These are phyloP conservation scores for Eristalis arbustorum DNA, from an alignment of 2,888 invertebrate species.

Conservation along the genomic window DNA sequence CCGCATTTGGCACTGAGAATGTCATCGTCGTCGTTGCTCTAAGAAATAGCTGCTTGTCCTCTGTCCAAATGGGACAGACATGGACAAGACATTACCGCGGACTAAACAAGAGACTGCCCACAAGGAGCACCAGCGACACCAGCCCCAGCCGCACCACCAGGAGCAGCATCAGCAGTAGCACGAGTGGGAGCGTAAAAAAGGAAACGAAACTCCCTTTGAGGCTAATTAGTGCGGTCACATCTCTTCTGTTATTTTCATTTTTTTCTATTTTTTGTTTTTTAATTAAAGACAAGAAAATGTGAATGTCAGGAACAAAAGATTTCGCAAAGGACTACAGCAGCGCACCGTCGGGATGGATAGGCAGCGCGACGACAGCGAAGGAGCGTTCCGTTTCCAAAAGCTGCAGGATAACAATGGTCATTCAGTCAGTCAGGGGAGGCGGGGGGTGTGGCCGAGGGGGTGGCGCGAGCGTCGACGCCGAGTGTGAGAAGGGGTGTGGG, in stretches of 20 bases:
- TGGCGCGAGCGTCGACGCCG: not conserved
- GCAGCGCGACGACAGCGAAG: constrained; percentile 34
- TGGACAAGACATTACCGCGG: constrained; percentile 71
- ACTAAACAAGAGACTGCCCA: constrained; percentile 64
- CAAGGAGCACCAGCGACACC: not conserved
- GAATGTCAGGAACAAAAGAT: constrained; percentile 70
- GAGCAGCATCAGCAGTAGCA: constrained; percentile 1
- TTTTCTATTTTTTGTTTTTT: constrained; percentile 38
- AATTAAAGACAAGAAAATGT: constrained; percentile 68
- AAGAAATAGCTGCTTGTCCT: constrained; percentile 64
- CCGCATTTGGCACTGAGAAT: constrained; percentile 66
- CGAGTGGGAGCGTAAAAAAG: not conserved
- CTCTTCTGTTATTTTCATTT: constrained; percentile 71
- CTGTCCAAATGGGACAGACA: constrained; percentile 68
- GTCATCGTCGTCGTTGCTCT: constrained; percentile 45
- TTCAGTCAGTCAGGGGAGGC: not conserved
- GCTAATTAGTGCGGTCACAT: constrained; percentile 80
- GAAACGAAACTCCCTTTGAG: constrained; percentile 74
- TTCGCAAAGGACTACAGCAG: constrained; percentile 47
- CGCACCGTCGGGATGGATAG: constrained; percentile 38
- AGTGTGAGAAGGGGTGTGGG: not conserved
- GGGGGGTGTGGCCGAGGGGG: not conserved
- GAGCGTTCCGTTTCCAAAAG: constrained; percentile 41
- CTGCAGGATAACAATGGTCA: constrained; percentile 58
- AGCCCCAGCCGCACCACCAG: not conserved